A percentile compares a stretch with the other conserved stretches of the same genome.
Conservation (phyloP, 2,888 invertebrate genomes). For the Yponomeuta cagnagella region DNA sequence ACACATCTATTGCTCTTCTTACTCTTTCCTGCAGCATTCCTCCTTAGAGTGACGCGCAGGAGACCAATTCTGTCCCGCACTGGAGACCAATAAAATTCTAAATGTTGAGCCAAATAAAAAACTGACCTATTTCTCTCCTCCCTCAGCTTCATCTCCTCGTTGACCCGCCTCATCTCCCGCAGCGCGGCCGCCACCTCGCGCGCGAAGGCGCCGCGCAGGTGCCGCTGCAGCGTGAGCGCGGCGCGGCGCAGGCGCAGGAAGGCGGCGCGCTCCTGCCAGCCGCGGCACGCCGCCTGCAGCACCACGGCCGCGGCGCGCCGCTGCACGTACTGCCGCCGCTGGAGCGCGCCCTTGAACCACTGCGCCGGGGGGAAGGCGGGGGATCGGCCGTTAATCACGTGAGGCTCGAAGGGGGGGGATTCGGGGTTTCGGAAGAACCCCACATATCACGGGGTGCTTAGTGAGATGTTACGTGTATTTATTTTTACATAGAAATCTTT, state of each 20-base stretch:
- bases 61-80: too few species aligned
- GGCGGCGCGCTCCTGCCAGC: slow-evolving; percentile 88
- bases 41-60: too few species aligned
- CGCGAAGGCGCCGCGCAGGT: slow-evolving; percentile 91
- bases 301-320: slow-evolving; percentile 81
- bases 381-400: not conserved
- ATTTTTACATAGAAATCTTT: too few species aligned
- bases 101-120: too few species aligned
- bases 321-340: slow-evolving; percentile 79
- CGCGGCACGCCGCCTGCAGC: slow-evolving; percentile 89
- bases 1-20: too few species aligned
- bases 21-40: too few species aligned
- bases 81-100: too few species aligned
- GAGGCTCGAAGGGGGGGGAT: too few species aligned
- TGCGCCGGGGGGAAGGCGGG: slow-evolving; percentile 24
- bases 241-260: slow-evolving; percentile 89
- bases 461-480: too few species aligned
- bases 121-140: not conserved
- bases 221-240: slow-evolving; percentile 89
- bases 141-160: slow-evolving; percentile 86
- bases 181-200: slow-evolving; percentile 90
- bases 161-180: slow-evolving; percentile 89
- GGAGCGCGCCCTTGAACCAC: slow-evolving; percentile 80
- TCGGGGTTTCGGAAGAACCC: too few species aligned
- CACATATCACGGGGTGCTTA: too few species aligned